Conservation (phyloP, 2,888 invertebrate species). For the Hoplodrina blanda region DNA sequence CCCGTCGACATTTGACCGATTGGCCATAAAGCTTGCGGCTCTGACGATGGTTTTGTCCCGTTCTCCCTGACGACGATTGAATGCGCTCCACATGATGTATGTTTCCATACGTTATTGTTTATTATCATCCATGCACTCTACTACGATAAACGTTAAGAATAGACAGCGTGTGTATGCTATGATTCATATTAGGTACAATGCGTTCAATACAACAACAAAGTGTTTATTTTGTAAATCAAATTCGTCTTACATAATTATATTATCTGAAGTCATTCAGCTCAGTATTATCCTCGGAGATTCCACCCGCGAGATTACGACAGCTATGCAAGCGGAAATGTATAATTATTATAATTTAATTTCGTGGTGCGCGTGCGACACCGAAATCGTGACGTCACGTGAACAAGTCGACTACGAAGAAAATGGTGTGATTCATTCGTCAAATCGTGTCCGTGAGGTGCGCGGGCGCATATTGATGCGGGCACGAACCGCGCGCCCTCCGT, state of each 20-base stretch:
- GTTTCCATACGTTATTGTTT: conserved; percentile 71
- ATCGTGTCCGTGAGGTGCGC: conserved; percentile 84
- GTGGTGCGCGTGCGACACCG: conserved; percentile 86
- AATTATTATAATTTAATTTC: conserved; percentile 83
- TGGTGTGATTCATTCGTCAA: conserved; percentile 87
- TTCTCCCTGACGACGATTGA: conserved; percentile 73
- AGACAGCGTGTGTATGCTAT: conserved; percentile 60
- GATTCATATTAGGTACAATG: conserved; percentile 55
- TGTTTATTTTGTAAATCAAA: not conserved
- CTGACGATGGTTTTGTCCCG: conserved; percentile 69
- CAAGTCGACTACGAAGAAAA: conserved; percentile 75
- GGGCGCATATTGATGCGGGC: conserved; percentile 87
- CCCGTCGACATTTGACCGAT: conserved; percentile 81
- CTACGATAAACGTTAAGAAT: conserved; percentile 58
- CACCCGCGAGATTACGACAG: conserved; percentile 59
- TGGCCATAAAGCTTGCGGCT: conserved; percentile 77
- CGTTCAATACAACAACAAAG: conserved; percentile 43
- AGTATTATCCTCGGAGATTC: conserved; percentile 40
- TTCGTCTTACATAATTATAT: conserved; percentile 43
- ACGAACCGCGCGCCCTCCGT: conserved; percentile 75
- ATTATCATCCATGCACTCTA: conserved; percentile 70
- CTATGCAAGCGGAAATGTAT: conserved; percentile 80
- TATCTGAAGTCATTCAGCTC: conserved; percentile 30
- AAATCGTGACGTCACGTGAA: conserved; percentile 88
- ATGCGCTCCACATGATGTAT: conserved; percentile 74